Percentiles rank a stretch among this genome's conserved stretches.
Evolutionary conservation across 1,140 invertebrate genomes (phyloP).

Genomic region (Drosophila ercepeae): DNA sequence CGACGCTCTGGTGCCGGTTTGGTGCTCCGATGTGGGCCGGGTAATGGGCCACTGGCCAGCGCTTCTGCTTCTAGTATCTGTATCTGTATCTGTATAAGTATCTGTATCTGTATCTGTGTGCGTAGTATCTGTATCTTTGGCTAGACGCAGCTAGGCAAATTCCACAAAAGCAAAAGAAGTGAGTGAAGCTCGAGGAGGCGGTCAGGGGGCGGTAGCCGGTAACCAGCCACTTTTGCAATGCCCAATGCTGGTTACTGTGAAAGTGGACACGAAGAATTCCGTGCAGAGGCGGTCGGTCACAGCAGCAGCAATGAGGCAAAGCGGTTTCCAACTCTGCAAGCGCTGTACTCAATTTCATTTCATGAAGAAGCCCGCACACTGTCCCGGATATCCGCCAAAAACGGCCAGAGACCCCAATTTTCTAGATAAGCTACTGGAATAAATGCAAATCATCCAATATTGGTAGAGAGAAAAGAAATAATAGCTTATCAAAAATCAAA

Average conservation of each 20-base stretch:
- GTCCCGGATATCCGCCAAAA: slow-evolving; percentile 44
- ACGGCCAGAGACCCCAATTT: slow-evolving; percentile 27
- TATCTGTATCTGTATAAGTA: slow-evolving; percentile 1
- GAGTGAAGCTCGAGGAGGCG: slow-evolving; percentile 10
- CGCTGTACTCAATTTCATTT: slow-evolving; percentile 77
- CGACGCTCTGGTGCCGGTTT: slow-evolving; percentile 65
- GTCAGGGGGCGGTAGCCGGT: slow-evolving; percentile 26
- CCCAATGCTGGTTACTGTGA: slow-evolving; percentile 59
- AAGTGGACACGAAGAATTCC: slow-evolving; percentile 66
- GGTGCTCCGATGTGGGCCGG: slow-evolving; percentile 19
- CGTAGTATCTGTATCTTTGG: slow-evolving; percentile 57
- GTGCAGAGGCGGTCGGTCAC: slow-evolving; percentile 60
- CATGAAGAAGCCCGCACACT: slow-evolving; percentile 43
- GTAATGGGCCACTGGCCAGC: slow-evolving; percentile 24
- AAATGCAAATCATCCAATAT: neutral
- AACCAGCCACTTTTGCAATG: slow-evolving; percentile 43
- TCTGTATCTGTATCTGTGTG: slow-evolving; percentile 54
- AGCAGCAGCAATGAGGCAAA: slow-evolving; percentile 63
- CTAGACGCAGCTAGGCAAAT: slow-evolving; percentile 69
- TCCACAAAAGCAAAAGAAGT: slow-evolving; percentile 29
- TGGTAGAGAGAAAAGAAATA: neutral
- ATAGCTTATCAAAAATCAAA: too few species aligned
- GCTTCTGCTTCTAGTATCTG: slow-evolving; percentile 9
- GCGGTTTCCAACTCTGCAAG: slow-evolving; percentile 60
- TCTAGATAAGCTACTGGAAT: slow-evolving; percentile 4